Conservation (phyloP, 2,113 vertebrate species). For the Nesogale talazaci region DNA sequence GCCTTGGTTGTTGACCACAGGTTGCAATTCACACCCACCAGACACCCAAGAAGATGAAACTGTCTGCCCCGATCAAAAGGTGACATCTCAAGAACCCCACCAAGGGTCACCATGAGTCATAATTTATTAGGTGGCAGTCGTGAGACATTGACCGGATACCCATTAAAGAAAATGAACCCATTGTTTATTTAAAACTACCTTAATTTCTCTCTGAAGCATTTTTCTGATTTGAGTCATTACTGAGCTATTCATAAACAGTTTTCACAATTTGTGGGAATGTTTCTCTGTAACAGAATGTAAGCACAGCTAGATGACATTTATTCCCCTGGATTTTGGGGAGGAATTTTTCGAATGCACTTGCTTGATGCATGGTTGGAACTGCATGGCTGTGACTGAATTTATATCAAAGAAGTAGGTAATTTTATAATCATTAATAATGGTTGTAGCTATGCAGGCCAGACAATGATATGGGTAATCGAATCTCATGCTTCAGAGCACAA, state of each 20-base stretch:
- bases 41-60: too few species aligned
- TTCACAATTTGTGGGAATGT: background rate
- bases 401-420: slow-evolving; percentile 67
- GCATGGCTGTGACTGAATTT: slow-evolving; percentile 56
- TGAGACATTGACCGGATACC: background rate
- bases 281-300: slow-evolving; percentile 40
- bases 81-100: too few species aligned
- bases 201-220: slow-evolving; percentile 43
- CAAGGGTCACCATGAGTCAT: too few species aligned
- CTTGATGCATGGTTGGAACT: background rate
- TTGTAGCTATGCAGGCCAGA: slow-evolving; percentile 70
- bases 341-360: background rate
- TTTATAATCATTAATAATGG: slow-evolving; percentile 69
- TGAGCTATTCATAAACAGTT: slow-evolving; percentile 28
- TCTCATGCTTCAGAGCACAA: slow-evolving; percentile 55
- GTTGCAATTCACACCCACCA: too few species aligned
- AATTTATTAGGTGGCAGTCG: too few species aligned
- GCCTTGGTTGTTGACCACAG: too few species aligned
- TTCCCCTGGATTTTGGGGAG: background rate
- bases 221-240: slow-evolving; percentile 48
- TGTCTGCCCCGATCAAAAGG: too few species aligned
- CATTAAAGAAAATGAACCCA: background rate
- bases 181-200: background rate
- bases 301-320: slow-evolving; percentile 38
- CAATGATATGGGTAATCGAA: slow-evolving; percentile 77